phyloP scores from a whole-genome alignment of 2,797 vertebrate genomes.

The Aplochiton taeniatus region DNA sequence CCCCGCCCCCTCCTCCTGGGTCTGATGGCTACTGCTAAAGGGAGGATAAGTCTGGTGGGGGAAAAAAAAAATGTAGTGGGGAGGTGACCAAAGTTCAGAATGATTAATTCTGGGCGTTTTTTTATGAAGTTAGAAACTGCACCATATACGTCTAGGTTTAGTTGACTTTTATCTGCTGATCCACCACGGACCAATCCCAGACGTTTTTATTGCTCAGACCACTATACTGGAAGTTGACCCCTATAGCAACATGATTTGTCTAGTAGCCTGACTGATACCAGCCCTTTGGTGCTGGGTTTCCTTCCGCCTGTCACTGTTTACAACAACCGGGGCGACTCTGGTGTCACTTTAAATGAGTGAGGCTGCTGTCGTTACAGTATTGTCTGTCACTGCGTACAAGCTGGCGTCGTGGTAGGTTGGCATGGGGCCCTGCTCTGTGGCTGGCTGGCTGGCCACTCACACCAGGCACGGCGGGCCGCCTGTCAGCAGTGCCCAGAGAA shows the following conservation, averaged over 20 bases:
- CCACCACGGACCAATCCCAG: neutral
- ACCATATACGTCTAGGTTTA: too few species aligned
- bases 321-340: constrained; percentile 32
- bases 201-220: neutral
- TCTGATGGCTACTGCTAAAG: neutral
- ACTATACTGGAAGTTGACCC: constrained; percentile 1
- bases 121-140: too few species aligned
- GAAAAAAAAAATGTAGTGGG: too few species aligned
- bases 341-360: constrained; percentile 43
- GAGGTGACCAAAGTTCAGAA: constrained; percentile 36
- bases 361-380: constrained; percentile 50
- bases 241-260: constrained; percentile 34
- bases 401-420: constrained; percentile 34
- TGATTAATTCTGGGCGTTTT: neutral
- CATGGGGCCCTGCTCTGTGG: constrained; percentile 33
- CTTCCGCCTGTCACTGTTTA: constrained; percentile 38
- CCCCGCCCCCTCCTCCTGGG: neutral
- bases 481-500: constrained; percentile 36
- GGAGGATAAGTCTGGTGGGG: too few species aligned
- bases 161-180: too few species aligned
- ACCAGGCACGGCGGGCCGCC: constrained; percentile 36
- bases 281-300: constrained; percentile 38
- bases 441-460: constrained; percentile 17
- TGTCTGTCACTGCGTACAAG: constrained; percentile 46
- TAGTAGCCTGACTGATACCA: constrained; percentile 35